These are phyloP conservation scores for Anableps anableps DNA, from an alignment of 2,797 vertebrate species.

Conservation along the genomic window DNA sequence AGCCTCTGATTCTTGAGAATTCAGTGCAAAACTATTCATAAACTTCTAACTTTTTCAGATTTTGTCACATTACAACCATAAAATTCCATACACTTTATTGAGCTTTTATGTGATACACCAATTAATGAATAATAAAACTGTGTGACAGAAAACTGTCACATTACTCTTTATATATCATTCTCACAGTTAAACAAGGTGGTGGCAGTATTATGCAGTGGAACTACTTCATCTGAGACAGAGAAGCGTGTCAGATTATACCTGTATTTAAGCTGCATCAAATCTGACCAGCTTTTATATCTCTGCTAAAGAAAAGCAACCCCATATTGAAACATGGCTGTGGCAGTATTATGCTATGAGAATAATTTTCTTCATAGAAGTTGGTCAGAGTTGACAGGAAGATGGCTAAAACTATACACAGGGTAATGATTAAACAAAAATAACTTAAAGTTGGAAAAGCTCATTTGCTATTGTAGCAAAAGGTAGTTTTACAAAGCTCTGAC, in stretches of 20 bases:
- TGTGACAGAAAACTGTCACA: neutral
- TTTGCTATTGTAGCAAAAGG: neutral
- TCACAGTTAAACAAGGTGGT: neutral
- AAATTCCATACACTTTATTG: neutral
- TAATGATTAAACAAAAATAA: neutral
- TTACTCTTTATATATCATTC: neutral
- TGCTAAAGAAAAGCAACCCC: neutral
- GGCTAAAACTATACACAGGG: neutral
- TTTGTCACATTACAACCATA: neutral
- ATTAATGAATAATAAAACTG: no score
- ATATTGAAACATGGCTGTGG: neutral
- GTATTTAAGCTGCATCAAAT: neutral
- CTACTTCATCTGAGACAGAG: neutral
- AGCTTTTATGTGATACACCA: neutral
- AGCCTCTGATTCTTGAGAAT: neutral
- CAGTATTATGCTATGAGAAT: neutral
- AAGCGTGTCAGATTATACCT: neutral
- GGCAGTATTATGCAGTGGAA: neutral
- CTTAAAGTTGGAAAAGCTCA: no score
- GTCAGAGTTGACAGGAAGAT: neutral
- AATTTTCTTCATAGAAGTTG: neutral
- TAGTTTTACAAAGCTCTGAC: neutral
- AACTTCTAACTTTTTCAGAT: neutral
- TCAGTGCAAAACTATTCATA: neutral
- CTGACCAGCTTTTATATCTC: neutral